These are phyloP conservation scores for Stichodactyla helianthus DNA, from an alignment of 64 coral and sea anemone species.

Conservation along the genomic window DNA sequence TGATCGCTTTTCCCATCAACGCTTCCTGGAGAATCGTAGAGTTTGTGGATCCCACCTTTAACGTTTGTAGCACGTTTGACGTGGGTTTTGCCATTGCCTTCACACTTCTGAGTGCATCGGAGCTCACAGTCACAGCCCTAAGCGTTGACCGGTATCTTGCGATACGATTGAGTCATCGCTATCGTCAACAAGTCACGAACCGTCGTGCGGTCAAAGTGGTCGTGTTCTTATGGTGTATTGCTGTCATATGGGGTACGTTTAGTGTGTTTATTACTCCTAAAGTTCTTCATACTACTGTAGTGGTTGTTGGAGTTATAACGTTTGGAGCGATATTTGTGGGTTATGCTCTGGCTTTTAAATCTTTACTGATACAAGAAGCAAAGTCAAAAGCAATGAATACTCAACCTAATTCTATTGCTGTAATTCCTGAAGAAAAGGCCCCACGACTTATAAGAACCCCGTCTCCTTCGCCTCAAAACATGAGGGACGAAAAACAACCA, in stretches of 20 bases:
- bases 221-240: not conserved
- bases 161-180: not conserved
- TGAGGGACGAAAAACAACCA: too few species aligned
- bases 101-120: not conserved
- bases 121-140: slow-evolving; percentile 1
- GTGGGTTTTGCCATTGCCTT: not conserved
- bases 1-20: not conserved
- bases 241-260: not conserved
- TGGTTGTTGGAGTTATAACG: not conserved
- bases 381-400: not conserved
- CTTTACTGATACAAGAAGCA: not conserved
- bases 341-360: not conserved
- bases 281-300: slow-evolving; percentile 6
- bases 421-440: not conserved
- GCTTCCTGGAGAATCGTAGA: slow-evolving; percentile 4
- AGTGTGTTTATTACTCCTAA: slow-evolving; percentile 5
- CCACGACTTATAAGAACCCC: not conserved
- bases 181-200: not conserved
- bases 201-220: slow-evolving; percentile 4
- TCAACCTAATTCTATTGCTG: not conserved
- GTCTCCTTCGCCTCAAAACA: not conserved
- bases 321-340: slow-evolving; percentile 3
- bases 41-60: not conserved
- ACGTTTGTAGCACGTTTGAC: slow-evolving; percentile 7
- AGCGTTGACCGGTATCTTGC: slow-evolving; percentile 7